Base-by-base conservation (phyloP, 1,140 invertebrate genomes). In the Asbolus verrucosus region DNA sequence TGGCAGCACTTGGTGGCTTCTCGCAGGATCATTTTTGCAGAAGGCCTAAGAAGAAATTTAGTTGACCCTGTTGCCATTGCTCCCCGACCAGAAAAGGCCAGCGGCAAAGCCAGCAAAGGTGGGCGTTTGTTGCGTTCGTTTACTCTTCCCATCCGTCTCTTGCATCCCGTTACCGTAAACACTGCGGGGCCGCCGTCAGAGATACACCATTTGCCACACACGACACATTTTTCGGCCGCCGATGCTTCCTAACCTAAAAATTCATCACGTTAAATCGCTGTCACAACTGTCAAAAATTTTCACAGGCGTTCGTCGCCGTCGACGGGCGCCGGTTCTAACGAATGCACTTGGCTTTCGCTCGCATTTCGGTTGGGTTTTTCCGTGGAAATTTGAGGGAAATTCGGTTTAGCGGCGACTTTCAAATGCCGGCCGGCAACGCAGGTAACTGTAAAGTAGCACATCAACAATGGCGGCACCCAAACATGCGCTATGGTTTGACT, bases 11-110 rank as follows among this genome's bases (percentile, higher is more conserved):
- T 69, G 74, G 77, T 68, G 70, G 78, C 69, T 79, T 78, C 75
- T 77, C 79, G 75, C 80, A 80, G 76, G 79, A 82, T 81, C 79
- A 82, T 82, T 82, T 80, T 76, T 81, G 79, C 75, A 81, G 80
- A 72, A 79, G 82, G 72, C 80, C 83, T 65, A 84, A 82, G 78
- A 83, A 84, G 81, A 84, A 83, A 83, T 81, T 81, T 79, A 85
- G 83, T 84, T 84, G 84, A 84, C 84, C 80, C 75, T 78, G 69
- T 76, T 75, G 75, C 75, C 76, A 79, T 79, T 77, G 77, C 76
- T 76, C 74, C 76, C 65, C 71, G 70, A 75, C 72, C 75, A 72
- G 73, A 78, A 76, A 78, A 75, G 75, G 76, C 76, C 73, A 76
- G 75, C 80, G 76, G 78, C 76, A 78, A 73, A 78, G 78, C 78